Conservation (phyloP, 2,888 invertebrate genomes). For the Xestia c-nigrum region DNA sequence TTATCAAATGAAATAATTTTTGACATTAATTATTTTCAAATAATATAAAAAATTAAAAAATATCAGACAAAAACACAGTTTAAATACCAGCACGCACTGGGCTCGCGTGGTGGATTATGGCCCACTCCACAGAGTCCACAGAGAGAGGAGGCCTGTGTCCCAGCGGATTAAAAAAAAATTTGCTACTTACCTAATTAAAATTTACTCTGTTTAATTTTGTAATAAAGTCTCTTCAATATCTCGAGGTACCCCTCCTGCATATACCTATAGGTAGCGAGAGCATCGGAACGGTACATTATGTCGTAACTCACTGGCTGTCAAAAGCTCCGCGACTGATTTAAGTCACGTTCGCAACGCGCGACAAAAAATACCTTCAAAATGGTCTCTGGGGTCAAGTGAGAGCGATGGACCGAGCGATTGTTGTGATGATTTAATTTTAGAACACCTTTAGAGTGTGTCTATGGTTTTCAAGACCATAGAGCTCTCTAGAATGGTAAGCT, state of each 20-base stretch:
- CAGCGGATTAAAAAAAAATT: no score
- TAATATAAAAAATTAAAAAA: not conserved
- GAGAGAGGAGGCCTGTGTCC: not conserved
- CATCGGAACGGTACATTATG: conserved; percentile 57
- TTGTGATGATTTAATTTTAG: conserved; percentile 56
- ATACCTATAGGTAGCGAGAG: not conserved
- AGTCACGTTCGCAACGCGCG: conserved; percentile 61
- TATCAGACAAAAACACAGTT: not conserved
- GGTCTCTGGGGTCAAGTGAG: conserved; percentile 56
- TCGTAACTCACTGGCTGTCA: conserved; percentile 60
- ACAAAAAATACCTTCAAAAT: conserved; percentile 57
- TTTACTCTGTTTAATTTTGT: not conserved
- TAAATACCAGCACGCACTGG: not conserved
- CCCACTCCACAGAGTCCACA: not conserved
- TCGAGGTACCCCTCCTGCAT: conserved; percentile 4
- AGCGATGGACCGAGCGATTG: conserved; percentile 57
- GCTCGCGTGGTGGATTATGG: not conserved
- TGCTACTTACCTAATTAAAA: no score
- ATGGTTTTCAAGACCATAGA: conserved; percentile 10
- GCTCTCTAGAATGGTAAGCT: not conserved
- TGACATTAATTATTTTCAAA: not conserved
- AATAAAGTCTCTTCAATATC: not conserved
- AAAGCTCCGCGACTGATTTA: conserved; percentile 53
- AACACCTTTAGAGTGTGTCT: conserved; percentile 3
- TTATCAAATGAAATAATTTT: not conserved